phyloP scores from a whole-genome alignment of 2,888 invertebrate genomes.

The Rhagium mordax region DNA sequence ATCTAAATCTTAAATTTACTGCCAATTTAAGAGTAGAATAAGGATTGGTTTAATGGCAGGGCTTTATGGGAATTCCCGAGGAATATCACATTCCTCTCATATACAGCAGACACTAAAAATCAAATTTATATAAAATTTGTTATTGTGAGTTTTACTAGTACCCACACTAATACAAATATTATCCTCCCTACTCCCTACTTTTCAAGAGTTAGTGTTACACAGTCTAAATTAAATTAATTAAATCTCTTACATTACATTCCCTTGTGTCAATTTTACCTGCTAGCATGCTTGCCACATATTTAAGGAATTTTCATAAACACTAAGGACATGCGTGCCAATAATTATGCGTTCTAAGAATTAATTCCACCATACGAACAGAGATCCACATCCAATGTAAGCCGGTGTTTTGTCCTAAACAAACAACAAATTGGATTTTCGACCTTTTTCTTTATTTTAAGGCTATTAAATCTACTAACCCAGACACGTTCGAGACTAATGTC shows the following conservation, averaged over 20 bases:
- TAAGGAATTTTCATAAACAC: conserved; percentile 6
- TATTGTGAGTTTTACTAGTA: too few relatives aligned
- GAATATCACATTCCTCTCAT: too few relatives aligned
- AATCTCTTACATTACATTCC: not conserved
- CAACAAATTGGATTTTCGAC: conserved; percentile 25
- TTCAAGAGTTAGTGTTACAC: too few relatives aligned
- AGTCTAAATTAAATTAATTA: too few relatives aligned
- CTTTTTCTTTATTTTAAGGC: conserved; percentile 22
- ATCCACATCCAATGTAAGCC: not conserved
- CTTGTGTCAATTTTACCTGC: not conserved
- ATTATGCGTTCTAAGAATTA: conserved; percentile 7
- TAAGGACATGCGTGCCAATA: not conserved
- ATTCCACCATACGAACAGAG: not conserved
- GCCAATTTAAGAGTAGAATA: too few relatives aligned
- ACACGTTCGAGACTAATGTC: conserved; percentile 44
- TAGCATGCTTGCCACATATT: conserved; percentile 2
- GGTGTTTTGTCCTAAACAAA: conserved; percentile 22
- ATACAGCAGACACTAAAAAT: too few relatives aligned
- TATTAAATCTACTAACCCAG: conserved; percentile 33
- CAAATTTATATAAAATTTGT: too few relatives aligned
- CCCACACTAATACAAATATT: too few relatives aligned
- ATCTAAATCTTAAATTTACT: too few relatives aligned
- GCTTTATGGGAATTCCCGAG: too few relatives aligned
- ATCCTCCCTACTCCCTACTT: too few relatives aligned
- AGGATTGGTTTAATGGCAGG: too few relatives aligned